Base-by-base conservation (phyloP, 2,113 vertebrate species). In the Oryzias curvinotus region DNA sequence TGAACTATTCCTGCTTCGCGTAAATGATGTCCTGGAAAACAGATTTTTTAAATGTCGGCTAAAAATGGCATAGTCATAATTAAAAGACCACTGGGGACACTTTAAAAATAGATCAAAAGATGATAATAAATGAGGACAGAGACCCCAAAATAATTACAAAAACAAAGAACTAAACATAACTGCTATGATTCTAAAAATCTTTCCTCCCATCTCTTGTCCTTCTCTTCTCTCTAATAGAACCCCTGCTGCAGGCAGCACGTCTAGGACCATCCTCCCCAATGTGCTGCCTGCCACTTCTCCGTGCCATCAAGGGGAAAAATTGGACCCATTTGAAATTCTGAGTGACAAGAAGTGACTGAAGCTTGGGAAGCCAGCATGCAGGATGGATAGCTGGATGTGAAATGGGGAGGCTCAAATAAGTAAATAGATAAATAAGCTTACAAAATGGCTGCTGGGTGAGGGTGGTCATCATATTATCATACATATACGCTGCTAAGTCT, bases 291-390 rank as follows among this genome's bases (percentile, higher is more conserved):
- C 90, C 88, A 83, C 87, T 91, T 91, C 93, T 93, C 93, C 91
- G 88, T 91, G 91, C 91, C 86, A 91, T 95, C 88, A 85, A 90
- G 95, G 94, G 92, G 93, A 94, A 36, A 93, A 95, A 93, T 94
- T 90, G 88, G 87, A 90, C 73, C 87, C 82, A 90, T 91, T 90
- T 89, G 84, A 90, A 91, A 90, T 90, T 90, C 85, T 83, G 88
- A 89, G 85, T 87, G 87, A 86, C 86, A 85, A 88, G 85, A 85
- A 87, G 63, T 28, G 74, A 83, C 76, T 77, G 80, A 68, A 85
- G 84, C 82, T 74, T 71, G 80, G 68, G 77, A 77, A 84, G 72
- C 61, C 79, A 73, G 83, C 76, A 68, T 82, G 78, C 65, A 81
- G 86, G 83, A 81, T 67, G 80, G 84, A 87, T 79, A 73, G 73